These are phyloP conservation scores for Drosophila testacea DNA, from an alignment of 2,888 invertebrate species.

Conservation along the genomic window DNA sequence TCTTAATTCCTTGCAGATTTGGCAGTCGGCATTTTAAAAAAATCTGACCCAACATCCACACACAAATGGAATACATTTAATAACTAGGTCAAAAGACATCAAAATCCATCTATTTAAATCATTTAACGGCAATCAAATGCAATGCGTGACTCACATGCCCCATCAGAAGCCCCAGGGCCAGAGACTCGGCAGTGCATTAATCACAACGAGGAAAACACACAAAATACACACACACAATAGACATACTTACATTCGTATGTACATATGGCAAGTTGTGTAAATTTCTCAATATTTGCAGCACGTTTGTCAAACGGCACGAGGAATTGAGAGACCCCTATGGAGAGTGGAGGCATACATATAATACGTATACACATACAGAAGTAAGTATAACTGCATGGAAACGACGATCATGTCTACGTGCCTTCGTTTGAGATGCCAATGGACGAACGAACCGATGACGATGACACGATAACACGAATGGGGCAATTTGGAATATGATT, in stretches of 20 bases:
- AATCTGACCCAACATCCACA: not conserved
- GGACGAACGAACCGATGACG: slow-evolving; percentile 47
- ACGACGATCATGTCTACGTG: slow-evolving; percentile 70
- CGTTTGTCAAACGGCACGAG: slow-evolving; percentile 61
- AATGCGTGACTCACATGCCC: slow-evolving; percentile 41
- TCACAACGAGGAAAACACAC: slow-evolving; percentile 52
- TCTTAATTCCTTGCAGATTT: not conserved
- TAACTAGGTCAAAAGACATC: slow-evolving; percentile 67
- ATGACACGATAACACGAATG: slow-evolving; percentile 37
- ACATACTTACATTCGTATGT: not conserved
- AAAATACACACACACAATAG: slow-evolving; percentile 10
- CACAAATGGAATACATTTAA: slow-evolving; percentile 29
- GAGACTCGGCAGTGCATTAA: slow-evolving; percentile 58
- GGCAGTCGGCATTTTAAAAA: not conserved
- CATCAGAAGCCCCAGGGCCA: slow-evolving; percentile 22
- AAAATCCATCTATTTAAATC: slow-evolving; percentile 66
- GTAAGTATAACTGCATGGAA: slow-evolving; percentile 39
- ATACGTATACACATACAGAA: slow-evolving; percentile 4
- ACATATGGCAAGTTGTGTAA: slow-evolving; percentile 38
- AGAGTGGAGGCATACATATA: not conserved
- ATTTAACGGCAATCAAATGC: slow-evolving; percentile 71
- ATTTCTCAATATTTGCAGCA: slow-evolving; percentile 65
- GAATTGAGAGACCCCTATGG: slow-evolving; percentile 16
- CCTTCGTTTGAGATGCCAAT: slow-evolving; percentile 66
- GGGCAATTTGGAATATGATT: slow-evolving; percentile 14